Evolutionary conservation across 2,797 vertebrate species (phyloP), one percentile per base, ranked within the genome.

Genomic region (Chelon auratus): DNA sequence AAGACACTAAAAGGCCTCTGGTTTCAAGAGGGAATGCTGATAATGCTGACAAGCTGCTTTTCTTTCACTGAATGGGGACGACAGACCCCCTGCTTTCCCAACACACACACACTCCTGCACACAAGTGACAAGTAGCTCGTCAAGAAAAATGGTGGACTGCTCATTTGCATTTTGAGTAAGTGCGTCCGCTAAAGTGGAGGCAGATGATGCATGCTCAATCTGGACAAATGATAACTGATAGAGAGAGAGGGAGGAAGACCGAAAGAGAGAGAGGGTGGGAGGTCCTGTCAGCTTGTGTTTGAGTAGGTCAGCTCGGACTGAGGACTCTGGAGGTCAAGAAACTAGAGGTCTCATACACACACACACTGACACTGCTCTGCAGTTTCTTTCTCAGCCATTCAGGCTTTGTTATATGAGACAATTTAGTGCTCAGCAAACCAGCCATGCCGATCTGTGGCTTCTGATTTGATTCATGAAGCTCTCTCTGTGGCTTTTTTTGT

Each of bases 381-480:
- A 78, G 47, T 72, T 85, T 80, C 82, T 91, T 88, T 92, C 91
- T 92, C 88, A 90, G 66, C 87, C 89, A 85, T 92, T 91, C 86
- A 85, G 78, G 54, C 86, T 93, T 94, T 95, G 93, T 94, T 92
- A 68, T 57, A 71, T 71, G 87, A 84, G 88, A 93, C 88, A 94
- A 94, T 93, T 92, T 91, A 93, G 90, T 89, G 90, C 88, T 92
- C 87, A 74, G 83, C 88, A 91, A 91, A 92, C 72, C 85, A 79
- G 70, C 15, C 80, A 71, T 69, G 82, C 77, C 77, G 73, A 68
- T 82, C 71, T 79, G 72, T 62, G 20, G 76, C 71, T 87, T 81
- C 75, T 74, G 64, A 73, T 88, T 77, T 67, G 84, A 89, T 92
- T 91, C 84, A 90, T 90, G 62, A 75, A 84, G 64, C 55, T 52